Conservation (phyloP, 2,113 vertebrate species). For the Nothoprocta perdicaria region DNA sequence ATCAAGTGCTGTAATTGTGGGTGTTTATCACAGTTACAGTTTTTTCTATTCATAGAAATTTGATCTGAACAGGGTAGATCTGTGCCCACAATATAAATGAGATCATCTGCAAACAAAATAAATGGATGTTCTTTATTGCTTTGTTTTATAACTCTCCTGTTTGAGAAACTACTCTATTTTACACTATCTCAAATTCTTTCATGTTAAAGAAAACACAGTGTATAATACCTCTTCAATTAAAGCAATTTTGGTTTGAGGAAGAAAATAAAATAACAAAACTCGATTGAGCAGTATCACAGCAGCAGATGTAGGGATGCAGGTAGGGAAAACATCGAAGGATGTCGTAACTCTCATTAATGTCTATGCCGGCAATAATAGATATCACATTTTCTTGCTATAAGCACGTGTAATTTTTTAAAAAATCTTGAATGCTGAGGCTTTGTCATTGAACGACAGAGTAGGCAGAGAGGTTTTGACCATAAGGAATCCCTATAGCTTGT, state of each 20-base stretch:
- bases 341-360: conserved; percentile 2
- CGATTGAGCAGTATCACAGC: background rate
- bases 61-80: conserved; percentile 60
- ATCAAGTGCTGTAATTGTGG: conserved; percentile 68
- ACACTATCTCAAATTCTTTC: background rate
- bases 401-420: background rate
- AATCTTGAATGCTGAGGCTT: background rate
- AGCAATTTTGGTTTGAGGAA: background rate
- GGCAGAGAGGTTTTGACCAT: conserved; percentile 11
- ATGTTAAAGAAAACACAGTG: background rate
- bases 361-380: background rate
- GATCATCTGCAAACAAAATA: conserved; percentile 57
- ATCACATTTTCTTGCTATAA: background rate
- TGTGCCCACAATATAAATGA: conserved; percentile 58
- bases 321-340: conserved; percentile 19
- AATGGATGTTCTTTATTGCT: conserved; percentile 41
- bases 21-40: conserved; percentile 65
- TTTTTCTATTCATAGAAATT: conserved; percentile 61
- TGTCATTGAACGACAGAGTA: background rate
- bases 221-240: background rate
- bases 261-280: background rate
- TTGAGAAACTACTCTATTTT: background rate
- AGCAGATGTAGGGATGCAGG: conserved; percentile 1
- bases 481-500: background rate
- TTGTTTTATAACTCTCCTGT: conserved; percentile 36